phyloP scores from a whole-genome alignment of 2,113 vertebrate species.

The Megatriorchis doriae region DNA sequence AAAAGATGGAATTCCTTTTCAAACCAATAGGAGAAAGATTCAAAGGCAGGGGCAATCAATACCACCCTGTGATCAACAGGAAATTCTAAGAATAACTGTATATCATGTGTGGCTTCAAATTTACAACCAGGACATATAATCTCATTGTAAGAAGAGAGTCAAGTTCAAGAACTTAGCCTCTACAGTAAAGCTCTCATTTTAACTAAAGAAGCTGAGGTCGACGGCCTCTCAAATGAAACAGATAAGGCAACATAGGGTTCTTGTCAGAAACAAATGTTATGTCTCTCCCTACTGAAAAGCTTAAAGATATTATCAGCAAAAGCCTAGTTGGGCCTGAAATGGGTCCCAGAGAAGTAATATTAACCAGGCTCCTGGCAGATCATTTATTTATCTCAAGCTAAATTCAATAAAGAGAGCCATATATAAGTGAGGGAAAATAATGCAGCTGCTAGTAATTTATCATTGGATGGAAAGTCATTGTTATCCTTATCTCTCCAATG shows the following conservation, averaged over 20 bases:
- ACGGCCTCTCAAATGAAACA: slow-evolving; percentile 78
- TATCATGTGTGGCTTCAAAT: slow-evolving; percentile 68
- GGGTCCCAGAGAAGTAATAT: slow-evolving; percentile 81
- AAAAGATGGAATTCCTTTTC: neutral
- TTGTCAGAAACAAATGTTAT: slow-evolving; percentile 83
- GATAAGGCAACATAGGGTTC: slow-evolving; percentile 81
- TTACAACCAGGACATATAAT: slow-evolving; percentile 67
- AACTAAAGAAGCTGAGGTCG: slow-evolving; percentile 69
- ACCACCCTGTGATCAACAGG: slow-evolving; percentile 64
- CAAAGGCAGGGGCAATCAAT: slow-evolving; percentile 32
- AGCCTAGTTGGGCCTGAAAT: slow-evolving; percentile 77
- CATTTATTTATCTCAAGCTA: slow-evolving; percentile 91
- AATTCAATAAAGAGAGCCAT: slow-evolving; percentile 89
- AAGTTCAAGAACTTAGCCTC: slow-evolving; percentile 74
- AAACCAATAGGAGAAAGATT: neutral
- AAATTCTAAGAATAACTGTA: slow-evolving; percentile 67
- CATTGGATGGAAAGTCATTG: slow-evolving; percentile 84
- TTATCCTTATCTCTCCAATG: slow-evolving; percentile 87
- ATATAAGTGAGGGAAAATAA: slow-evolving; percentile 90
- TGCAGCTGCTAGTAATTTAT: slow-evolving; percentile 85
- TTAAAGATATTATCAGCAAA: slow-evolving; percentile 78
- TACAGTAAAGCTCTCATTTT: slow-evolving; percentile 72
- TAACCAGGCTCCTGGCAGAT: slow-evolving; percentile 86
- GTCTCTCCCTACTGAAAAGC: slow-evolving; percentile 78
- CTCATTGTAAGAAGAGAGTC: slow-evolving; percentile 66